Evolutionary conservation across 2,888 invertebrate species (phyloP), one percentile per base, ranked within the genome.

Genomic region (Drosophila setosimentum): DNA sequence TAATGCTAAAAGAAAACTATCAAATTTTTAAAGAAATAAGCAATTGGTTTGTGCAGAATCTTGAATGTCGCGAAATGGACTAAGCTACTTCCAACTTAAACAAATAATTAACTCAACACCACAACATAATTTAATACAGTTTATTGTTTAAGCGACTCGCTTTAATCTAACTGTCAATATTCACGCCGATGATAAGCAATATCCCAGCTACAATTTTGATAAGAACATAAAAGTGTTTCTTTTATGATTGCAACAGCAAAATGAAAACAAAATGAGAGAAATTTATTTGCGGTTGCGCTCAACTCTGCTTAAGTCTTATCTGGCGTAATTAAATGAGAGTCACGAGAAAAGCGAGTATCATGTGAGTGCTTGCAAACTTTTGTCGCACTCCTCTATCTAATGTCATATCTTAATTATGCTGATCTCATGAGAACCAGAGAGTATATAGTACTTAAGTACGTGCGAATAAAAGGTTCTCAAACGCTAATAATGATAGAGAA

Each of bases 251-350:
- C 24, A 11, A 33, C 5, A 45, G 16, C 7, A 16, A 45, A 16
- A 8, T 24, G 8, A 45, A 45, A 21, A 37, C 35, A 33, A 61
- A 40, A n/a, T 21, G n/a, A 63, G 70, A 53, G 70, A 57, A 57
- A n/a, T 45, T 30, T 27, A 42, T 59, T 68, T 51, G 40, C n/a
- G 13, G 11, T 37, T 63, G 5, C 42, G 13, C 35, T 48, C 32
- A 30, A 24, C 35, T 54, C 27, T 29, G 13, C 24, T 29, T 4
- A 32, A 61, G 32, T 53, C 60, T 60, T 29, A 76, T 65, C 74
- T 32, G 11, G 33, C 35, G 42, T 50, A 24, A 45, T 2, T 11
- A n/a, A 40, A 24, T 6, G 32, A 40, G 70, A 55, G 33, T 53
- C 54, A 29, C 33, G 30, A 67, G 33, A 11, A 11, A 11, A 51